Conservation (phyloP, 2,888 invertebrate species). For the Eubasilissa splendida region DNA sequence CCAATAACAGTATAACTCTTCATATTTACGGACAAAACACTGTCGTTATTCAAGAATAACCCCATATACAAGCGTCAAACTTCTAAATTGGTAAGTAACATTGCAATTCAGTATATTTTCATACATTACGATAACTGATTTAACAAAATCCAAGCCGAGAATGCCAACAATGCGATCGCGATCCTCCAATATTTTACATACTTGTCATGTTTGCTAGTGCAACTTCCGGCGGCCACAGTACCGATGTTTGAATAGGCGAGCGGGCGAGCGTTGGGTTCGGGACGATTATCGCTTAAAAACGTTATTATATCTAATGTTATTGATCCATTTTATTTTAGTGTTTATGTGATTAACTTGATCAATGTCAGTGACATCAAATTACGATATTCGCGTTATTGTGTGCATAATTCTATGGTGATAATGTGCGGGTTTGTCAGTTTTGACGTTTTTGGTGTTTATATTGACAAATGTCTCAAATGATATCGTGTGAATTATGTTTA, state of each 20-base stretch:
- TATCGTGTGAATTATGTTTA: slow-evolving; percentile 47
- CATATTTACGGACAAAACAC: slow-evolving; percentile 80
- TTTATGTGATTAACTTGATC: slow-evolving; percentile 60
- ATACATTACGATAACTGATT: slow-evolving; percentile 76
- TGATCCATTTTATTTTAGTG: slow-evolving; percentile 61
- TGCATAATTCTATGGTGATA: slow-evolving; percentile 34
- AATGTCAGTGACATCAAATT: slow-evolving; percentile 74
- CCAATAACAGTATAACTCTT: slow-evolving; percentile 85
- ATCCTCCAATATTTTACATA: slow-evolving; percentile 86
- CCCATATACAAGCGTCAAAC: slow-evolving; percentile 46
- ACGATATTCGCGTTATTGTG: slow-evolving; percentile 73
- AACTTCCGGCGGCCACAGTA: slow-evolving; percentile 69
- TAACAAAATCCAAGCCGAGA: slow-evolving; percentile 78
- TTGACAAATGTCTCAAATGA: slow-evolving; percentile 48
- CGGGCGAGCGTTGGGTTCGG: slow-evolving; percentile 60
- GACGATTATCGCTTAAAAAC: slow-evolving; percentile 35
- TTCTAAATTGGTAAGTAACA: slow-evolving; percentile 80
- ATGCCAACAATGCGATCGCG: slow-evolving; percentile 83
- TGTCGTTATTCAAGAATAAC: slow-evolving; percentile 71
- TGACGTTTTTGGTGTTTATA: slow-evolving; percentile 69
- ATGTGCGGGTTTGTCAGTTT: slow-evolving; percentile 63
- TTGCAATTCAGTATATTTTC: slow-evolving; percentile 73
- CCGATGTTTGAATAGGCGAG: slow-evolving; percentile 66
- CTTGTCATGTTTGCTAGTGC: slow-evolving; percentile 81
- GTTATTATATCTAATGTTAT: slow-evolving; percentile 53